Conservation (phyloP, 2,113 vertebrate species). For the Hippopotamus amphibius region DNA sequence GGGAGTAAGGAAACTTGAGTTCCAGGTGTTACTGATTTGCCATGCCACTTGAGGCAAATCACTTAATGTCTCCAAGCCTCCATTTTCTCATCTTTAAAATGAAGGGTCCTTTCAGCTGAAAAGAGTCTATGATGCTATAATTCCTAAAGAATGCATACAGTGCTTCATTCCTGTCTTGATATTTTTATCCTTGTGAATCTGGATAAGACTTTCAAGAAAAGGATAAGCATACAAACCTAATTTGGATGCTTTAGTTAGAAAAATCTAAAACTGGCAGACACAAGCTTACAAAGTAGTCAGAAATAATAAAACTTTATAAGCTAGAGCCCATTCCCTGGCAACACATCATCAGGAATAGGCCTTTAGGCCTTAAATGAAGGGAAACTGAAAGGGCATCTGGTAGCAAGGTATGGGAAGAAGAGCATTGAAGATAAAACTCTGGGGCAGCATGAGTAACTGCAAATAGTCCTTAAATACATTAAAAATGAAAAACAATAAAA, state of each 20-base stretch:
- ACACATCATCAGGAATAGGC: background rate
- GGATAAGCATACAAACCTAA: background rate
- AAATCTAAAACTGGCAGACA: slow-evolving; percentile 36
- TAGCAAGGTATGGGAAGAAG: background rate
- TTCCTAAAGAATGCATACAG: slow-evolving; percentile 3
- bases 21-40: background rate
- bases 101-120: background rate
- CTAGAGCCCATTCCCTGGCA: background rate
- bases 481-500: background rate
- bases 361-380: background rate
- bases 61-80: background rate
- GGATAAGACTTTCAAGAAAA: background rate
- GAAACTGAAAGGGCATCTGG: background rate
- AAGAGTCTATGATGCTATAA: background rate
- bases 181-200: background rate
- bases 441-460: background rate
- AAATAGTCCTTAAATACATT: background rate
- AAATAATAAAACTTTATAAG: background rate
- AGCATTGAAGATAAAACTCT: background rate
- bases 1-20: background rate
- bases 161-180: background rate
- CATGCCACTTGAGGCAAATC: background rate
- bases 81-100: slow-evolving; percentile 54
- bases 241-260: background rate
- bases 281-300: background rate